Conservation (phyloP, 2,888 invertebrate genomes). For the Charanyca ferruginea region DNA sequence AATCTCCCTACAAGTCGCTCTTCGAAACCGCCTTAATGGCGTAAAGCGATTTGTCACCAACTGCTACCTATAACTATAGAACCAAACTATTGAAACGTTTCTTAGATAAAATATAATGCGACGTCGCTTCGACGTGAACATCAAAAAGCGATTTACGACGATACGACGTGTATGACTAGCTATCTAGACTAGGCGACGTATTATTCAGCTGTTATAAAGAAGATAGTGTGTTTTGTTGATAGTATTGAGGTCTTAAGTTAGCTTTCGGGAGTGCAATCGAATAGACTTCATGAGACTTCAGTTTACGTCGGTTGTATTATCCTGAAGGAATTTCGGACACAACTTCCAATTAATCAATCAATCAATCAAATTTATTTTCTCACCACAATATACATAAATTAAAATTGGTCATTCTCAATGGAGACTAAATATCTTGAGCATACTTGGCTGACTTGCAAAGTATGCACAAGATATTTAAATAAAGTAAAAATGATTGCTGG, state of each 20-base stretch:
- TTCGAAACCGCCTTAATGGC: slow-evolving; percentile 36
- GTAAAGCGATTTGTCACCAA: slow-evolving; percentile 50
- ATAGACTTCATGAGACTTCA: too few relatives aligned
- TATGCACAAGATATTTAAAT: too few relatives aligned
- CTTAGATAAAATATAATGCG: slow-evolving; percentile 52
- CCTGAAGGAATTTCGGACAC: too few relatives aligned
- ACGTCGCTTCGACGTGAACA: slow-evolving; percentile 52
- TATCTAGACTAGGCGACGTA: slow-evolving; percentile 22
- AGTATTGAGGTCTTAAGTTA: neutral
- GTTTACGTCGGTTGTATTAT: too few relatives aligned
- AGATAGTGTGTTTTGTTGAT: slow-evolving; percentile 8
- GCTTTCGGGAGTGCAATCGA: too few relatives aligned
- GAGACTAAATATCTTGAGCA: too few relatives aligned
- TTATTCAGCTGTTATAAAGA: slow-evolving; percentile 39
- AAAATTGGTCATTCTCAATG: too few relatives aligned
- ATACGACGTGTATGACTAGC: slow-evolving; percentile 30
- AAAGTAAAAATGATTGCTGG: too few relatives aligned
- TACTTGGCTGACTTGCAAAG: too few relatives aligned
- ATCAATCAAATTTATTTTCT: too few relatives aligned
- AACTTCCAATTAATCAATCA: too few relatives aligned
- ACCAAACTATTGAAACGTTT: slow-evolving; percentile 18
- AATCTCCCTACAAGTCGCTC: neutral
- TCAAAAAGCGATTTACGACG: slow-evolving; percentile 63
- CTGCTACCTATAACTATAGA: slow-evolving; percentile 12
- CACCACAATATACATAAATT: too few relatives aligned